A percentile compares a stretch with the other conserved stretches of the same genome.
Conservation (phyloP, 2,888 invertebrate species). For the Pherbina coryleti region DNA sequence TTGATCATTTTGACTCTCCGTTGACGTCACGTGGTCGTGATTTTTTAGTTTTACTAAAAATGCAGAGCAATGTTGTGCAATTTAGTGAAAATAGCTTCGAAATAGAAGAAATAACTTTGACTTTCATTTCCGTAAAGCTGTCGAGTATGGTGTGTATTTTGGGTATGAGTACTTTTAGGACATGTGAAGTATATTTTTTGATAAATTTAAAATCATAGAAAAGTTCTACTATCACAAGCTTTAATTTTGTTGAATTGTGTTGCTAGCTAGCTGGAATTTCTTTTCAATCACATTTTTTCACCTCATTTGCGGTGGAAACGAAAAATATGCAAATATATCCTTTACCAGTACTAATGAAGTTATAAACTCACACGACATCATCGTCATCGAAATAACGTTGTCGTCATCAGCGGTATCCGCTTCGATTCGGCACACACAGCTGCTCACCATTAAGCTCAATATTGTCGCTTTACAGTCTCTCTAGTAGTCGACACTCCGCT, state of each 20-base stretch:
- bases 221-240: too few species aligned
- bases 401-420: constrained; percentile 5
- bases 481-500: background rate
- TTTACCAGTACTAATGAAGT: constrained; percentile 64
- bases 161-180: background rate
- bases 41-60: constrained; percentile 50
- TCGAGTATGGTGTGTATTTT: background rate
- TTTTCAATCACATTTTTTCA: background rate
- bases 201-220: too few species aligned
- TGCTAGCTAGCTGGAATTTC: background rate
- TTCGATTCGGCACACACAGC: constrained; percentile 51
- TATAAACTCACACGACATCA: constrained; percentile 68
- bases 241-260: background rate
- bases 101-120: constrained; percentile 26
- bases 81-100: constrained; percentile 32
- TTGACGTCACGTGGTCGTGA: constrained; percentile 49
- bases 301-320: constrained; percentile 33
- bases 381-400: constrained; percentile 41
- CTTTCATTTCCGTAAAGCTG: constrained; percentile 36
- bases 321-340: constrained; percentile 52
- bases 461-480: background rate
- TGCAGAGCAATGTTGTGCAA: constrained; percentile 48
- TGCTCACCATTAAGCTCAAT: constrained; percentile 44
- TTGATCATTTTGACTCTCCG: constrained; percentile 21
- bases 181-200: background rate